These are phyloP conservation scores for Choristoneura fumiferana DNA, from an alignment of 1,140 invertebrate species.

Conservation along the genomic window DNA sequence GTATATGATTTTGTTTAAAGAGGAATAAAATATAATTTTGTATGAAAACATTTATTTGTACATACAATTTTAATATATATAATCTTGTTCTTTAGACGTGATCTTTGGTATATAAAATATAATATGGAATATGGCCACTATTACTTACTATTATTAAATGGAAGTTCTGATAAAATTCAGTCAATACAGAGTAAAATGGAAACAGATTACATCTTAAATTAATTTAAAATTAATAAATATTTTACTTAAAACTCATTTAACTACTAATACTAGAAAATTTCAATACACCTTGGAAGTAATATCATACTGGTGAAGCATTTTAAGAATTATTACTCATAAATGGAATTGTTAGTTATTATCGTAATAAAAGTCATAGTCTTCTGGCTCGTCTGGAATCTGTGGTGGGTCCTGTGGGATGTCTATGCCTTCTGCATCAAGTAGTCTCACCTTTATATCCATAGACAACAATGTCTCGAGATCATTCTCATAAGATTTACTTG, in stretches of 20 bases:
- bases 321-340: conserved; percentile 12
- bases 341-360: conserved; percentile 58
- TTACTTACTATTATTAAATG: conserved; percentile 40
- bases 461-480: conserved; percentile 95
- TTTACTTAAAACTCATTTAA: conserved; percentile 8
- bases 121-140: conserved; percentile 56
- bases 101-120: conserved; percentile 66
- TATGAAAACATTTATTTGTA: conserved; percentile 40
- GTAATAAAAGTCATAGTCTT: conserved; percentile 78
- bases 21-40: too few species aligned
- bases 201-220: conserved; percentile 19
- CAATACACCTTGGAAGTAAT: conserved; percentile 10
- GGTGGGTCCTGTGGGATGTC: conserved; percentile 96
- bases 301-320: background rate
- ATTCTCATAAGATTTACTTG: conserved; percentile 91
- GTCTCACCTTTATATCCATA: conserved; percentile 97
- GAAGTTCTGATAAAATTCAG: conserved; percentile 42
- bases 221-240: too few species aligned
- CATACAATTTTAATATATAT: conserved; percentile 45
- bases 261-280: conserved; percentile 11
- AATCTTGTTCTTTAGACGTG: conserved; percentile 56
- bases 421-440: conserved; percentile 96
- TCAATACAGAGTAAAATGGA: conserved; percentile 29
- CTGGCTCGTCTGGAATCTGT: conserved; percentile 91
- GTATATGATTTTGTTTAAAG: too few species aligned